These are phyloP conservation scores for Ianthella basta DNA, from an alignment of 37 sponge, comb jelly and placozoan genomes.

Conservation along the genomic window DNA sequence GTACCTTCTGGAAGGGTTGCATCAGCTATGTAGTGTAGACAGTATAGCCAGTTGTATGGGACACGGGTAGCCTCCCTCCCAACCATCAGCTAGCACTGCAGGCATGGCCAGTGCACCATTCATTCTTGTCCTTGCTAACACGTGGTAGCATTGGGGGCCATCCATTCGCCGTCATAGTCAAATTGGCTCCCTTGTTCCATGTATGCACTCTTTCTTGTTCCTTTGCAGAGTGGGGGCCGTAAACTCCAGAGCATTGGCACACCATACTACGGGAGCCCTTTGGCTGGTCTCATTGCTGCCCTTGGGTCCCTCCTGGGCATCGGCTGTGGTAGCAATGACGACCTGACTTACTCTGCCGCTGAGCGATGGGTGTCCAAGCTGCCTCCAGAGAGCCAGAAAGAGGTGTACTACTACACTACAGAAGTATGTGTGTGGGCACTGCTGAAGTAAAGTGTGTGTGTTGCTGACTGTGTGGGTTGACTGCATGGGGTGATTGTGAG, in stretches of 20 bases:
- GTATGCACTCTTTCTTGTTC: neutral
- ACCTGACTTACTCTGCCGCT: conserved; percentile 53
- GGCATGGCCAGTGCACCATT: too few relatives aligned
- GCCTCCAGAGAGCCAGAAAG: conserved; percentile 34
- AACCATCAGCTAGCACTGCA: too few relatives aligned
- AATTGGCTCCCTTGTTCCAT: neutral
- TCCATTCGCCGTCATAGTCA: too few relatives aligned
- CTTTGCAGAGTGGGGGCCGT: conserved; percentile 29
- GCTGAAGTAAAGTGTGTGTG: too few relatives aligned
- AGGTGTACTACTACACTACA: conserved; percentile 51
- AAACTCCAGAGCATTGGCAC: conserved; percentile 54
- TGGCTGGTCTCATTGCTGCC: conserved; percentile 56
- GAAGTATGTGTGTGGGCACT: conserved; percentile 7
- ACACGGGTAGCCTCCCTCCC: too few relatives aligned
- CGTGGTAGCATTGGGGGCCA: too few relatives aligned
- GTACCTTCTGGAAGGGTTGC: too few relatives aligned
- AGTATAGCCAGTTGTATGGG: too few relatives aligned
- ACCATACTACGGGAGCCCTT: conserved; percentile 55
- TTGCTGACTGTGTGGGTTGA: too few relatives aligned
- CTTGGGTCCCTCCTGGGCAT: conserved; percentile 55
- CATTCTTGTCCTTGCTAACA: too few relatives aligned
- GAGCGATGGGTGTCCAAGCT: conserved; percentile 38
- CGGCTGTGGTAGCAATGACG: conserved; percentile 61
- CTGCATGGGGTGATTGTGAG: too few relatives aligned
- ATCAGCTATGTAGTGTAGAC: too few relatives aligned